A percentile compares a stretch with the other conserved stretches of the same genome.
Conservation (phyloP, 2,797 vertebrate genomes). For the Oceanodroma leucorhoa region DNA sequence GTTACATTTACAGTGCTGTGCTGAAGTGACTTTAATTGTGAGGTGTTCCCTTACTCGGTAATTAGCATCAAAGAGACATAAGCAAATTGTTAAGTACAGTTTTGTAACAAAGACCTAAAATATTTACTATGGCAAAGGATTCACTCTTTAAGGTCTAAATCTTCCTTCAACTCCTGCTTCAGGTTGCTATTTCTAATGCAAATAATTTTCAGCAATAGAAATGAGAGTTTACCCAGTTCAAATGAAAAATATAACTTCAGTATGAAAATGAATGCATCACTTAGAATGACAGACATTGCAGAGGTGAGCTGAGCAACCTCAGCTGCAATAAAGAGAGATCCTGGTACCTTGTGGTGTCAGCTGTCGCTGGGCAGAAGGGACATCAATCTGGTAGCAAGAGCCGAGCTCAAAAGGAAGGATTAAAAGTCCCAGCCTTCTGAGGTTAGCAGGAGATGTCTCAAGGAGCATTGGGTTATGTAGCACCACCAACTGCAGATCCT, state of each 20-base stretch:
- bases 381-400: not conserved
- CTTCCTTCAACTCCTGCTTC: not conserved
- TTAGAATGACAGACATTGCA: not conserved
- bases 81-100: not conserved
- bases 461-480: not conserved
- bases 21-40: not conserved
- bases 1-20: not conserved
- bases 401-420: not conserved
- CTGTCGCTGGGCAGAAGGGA: not conserved
- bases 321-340: not conserved
- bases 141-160: not conserved
- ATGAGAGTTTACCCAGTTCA: not conserved
- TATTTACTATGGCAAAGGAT: not conserved
- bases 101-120: not conserved
- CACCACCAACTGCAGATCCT: not conserved
- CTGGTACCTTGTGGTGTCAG: not conserved
- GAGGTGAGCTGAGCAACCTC: not conserved
- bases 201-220: not conserved
- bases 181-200: not conserved
- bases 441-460: not conserved
- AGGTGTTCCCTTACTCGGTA: not conserved
- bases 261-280: not conserved
- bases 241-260: not conserved
- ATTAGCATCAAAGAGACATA: not conserved
- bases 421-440: not conserved